Conservation (phyloP, 1,140 invertebrate genomes). For the Pseudomyrmex dendroicus region DNA sequence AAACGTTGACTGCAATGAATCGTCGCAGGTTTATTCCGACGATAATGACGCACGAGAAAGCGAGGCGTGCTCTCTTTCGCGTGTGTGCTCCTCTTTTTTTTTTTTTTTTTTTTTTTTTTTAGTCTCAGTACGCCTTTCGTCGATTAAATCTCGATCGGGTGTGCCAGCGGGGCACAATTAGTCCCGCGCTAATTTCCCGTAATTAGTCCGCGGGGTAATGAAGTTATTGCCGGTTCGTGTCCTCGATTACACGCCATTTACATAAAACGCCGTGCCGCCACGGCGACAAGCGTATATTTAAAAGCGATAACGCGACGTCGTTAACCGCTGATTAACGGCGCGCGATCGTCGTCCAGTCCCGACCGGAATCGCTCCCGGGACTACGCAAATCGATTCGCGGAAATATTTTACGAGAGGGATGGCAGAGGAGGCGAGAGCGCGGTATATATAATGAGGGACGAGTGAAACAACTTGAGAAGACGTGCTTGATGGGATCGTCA, state of each 20-base stretch:
- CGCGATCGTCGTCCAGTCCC: background rate
- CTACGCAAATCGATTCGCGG: slow-evolving; percentile 8
- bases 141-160: slow-evolving; percentile 79
- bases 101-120: too few relatives aligned
- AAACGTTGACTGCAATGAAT: slow-evolving; percentile 9
- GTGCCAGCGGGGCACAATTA: slow-evolving; percentile 74
- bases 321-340: slow-evolving; percentile 78
- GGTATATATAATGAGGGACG: background rate
- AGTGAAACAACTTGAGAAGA: background rate
- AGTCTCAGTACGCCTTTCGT: slow-evolving; percentile 47
- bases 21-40: background rate
- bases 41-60: slow-evolving; percentile 36
- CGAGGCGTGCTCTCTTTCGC: background rate
- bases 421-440: background rate
- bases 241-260: slow-evolving; percentile 81
- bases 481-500: background rate
- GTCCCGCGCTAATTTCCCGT: slow-evolving; percentile 77
- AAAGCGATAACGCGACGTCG: slow-evolving; percentile 69
- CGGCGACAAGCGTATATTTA: slow-evolving; percentile 42
- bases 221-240: slow-evolving; percentile 81
- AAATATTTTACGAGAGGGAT: background rate
- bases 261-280: slow-evolving; percentile 77
- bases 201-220: slow-evolving; percentile 80
- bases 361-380: background rate
- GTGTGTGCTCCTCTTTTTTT: background rate